Base-by-base conservation (phyloP, 64 coral and sea anemone genomes). In the Actinia tenebrosa region DNA sequence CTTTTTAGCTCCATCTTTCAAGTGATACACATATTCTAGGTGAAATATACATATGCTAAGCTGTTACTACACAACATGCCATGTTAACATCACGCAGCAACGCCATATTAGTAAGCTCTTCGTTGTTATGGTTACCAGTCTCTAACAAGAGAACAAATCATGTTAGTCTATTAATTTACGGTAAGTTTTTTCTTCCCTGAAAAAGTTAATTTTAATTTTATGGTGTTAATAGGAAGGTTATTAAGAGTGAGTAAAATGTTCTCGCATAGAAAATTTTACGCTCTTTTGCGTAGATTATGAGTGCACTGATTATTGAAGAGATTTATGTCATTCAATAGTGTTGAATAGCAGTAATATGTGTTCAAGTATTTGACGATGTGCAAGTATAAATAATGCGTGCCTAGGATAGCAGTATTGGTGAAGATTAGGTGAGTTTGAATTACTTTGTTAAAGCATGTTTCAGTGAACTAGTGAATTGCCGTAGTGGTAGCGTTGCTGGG, bases 71-170 rank as follows among this genome's bases (percentile, higher is more conserved):
- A 30, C 69, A 30, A 75, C 69, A 75, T 42, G 26, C n/a, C 27
- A 42, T 75, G 25, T 75, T 10, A 75, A 75, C 69, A 75, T 75
- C 69, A 75, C 69, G 26, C 79, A 50, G 50, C 79, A 80, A 80
- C 79, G 47, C 79, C 45, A 53, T 81, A 11, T 81, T 81, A 81
- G 79, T 81, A 81, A 81, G 77, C 77, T 75, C 69, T 81, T 81
- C n/a, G 46, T 50, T 81, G 79, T 81, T 81, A 81, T 50, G 79
- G 79, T 81, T 81, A 81, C 79, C 79, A 81, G 79, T 81, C 79
- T 50, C 79, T 81, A 81, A 53, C 26, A 42, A 81, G 79, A 81
- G 50, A 81, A 81, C 45, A 81, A 81, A 81, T 81, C 19, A 53
- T n/a, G 46, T 81, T 81, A 81, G 79, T 81, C 23, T 50, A 81